Base-by-base conservation (phyloP, 1,140 invertebrate genomes). In the Ruditapes philippinarum region DNA sequence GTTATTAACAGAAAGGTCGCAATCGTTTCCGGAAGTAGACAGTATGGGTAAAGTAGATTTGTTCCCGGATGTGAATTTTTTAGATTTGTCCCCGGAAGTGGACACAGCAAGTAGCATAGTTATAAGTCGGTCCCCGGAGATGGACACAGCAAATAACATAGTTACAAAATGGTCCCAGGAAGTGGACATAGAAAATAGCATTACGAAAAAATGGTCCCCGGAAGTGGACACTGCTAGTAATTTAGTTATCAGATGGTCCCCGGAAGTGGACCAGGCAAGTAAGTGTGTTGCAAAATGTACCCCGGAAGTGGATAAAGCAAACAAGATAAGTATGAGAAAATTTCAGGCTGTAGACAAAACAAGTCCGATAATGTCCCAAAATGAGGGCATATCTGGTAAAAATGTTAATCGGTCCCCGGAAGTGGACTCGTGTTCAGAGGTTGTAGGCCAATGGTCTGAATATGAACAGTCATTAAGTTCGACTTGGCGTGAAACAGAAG, bases 401-500 rank as follows among this genome's bases (percentile, higher is more conserved):
- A 4, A 14, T 7, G 54, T 7, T 12, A 57, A 57, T 5, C 54
- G 5, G 7, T 57, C 25, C 4, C 54, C 9, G 19, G 54, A 57
- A 9, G 17, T 57, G 5, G n/a, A 4, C 19, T n/a, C 31, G 5
- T 12, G 33, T 7, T 31, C 17, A 19, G 51, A 17, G 25, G 79
- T 65, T 3, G 2, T 38, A 22, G 51, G 51, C 2, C 2, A 12
- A 9, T 81, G 79, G 79, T n/a, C 36, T 25, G 33, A 81, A 40
- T 4, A 33, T 36, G 79, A 81, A 81, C 1, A 11, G 19, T 1
- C 1, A 3, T n/a, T 11, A 38, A 81, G 60, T 65, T 81, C 79
- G 1, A 81, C 79, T 1, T 81, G 60, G 79, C 31, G 51, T 11
- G 79, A 81, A 65, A 65, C 25, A n/a, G 51, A 79, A 31, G 45